phyloP scores from a whole-genome alignment of 2,797 vertebrate species.

The Alfaro cultratus region DNA sequence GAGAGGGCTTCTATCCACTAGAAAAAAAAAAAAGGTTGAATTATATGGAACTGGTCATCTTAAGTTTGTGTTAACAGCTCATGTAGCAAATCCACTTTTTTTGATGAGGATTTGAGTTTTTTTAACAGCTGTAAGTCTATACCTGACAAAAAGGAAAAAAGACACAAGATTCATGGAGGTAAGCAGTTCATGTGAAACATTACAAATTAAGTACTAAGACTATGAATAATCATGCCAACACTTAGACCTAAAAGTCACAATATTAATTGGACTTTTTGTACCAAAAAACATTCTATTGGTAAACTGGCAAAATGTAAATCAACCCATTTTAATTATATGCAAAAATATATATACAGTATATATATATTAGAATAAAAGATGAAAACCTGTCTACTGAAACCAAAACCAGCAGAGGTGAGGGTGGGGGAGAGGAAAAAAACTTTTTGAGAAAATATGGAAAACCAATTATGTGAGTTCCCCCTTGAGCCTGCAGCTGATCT shows the following conservation, averaged over 20 bases:
- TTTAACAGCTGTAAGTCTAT: background rate
- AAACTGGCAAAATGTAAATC: background rate
- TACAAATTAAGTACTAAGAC: background rate
- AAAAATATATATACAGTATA: too few relatives aligned
- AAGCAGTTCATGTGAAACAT: background rate
- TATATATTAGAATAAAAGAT: background rate
- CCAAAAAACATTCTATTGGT: background rate
- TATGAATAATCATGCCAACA: background rate
- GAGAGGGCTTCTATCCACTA: background rate
- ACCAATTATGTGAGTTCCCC: constrained; percentile 1
- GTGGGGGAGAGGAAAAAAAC: background rate
- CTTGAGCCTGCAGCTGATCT: constrained; percentile 40
- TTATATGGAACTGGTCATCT: background rate
- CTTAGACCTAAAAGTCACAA: background rate
- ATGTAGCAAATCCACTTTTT: background rate
- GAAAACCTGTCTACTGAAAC: background rate
- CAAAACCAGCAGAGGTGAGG: background rate
- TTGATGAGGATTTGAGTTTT: background rate
- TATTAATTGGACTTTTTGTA: background rate
- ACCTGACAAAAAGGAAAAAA: background rate
- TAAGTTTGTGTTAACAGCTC: background rate
- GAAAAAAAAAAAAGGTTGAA: background rate
- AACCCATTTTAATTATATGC: background rate
- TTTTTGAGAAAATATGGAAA: background rate
- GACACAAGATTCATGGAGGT: background rate